Percentiles rank a stretch among this genome's conserved stretches.
Evolutionary conservation across 2,113 vertebrate genomes (phyloP).

Genomic region (Barbus barbus): DNA sequence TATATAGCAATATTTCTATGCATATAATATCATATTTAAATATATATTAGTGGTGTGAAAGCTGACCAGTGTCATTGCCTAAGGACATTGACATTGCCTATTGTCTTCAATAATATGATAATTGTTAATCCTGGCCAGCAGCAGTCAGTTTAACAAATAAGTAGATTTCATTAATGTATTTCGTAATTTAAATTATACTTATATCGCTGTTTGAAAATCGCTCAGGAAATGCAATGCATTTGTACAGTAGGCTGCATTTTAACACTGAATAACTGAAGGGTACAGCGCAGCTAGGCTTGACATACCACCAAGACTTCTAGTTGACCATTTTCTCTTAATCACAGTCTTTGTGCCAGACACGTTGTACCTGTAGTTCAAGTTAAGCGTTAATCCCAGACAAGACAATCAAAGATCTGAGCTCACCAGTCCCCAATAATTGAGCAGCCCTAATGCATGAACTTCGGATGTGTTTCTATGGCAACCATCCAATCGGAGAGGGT

Average conservation of each 20-base stretch:
- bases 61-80: neutral
- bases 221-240: neutral
- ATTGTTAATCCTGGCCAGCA: too few species aligned
- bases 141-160: neutral
- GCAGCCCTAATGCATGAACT: conserved; percentile 52
- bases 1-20: neutral
- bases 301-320: conserved; percentile 8
- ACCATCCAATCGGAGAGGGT: conserved; percentile 40
- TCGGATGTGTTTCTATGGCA: conserved; percentile 57
- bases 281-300: neutral
- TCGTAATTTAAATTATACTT: neutral
- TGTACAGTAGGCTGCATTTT: neutral
- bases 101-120: too few species aligned
- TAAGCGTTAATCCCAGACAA: conserved; percentile 8
- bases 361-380: conserved; percentile 19
- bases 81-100: neutral
- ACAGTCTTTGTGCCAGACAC: conserved; percentile 13
- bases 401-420: conserved; percentile 44
- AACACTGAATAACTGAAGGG: neutral
- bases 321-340: conserved; percentile 17
- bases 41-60: neutral
- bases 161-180: neutral
- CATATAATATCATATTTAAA: neutral
- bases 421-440: conserved; percentile 54
- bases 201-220: neutral